A percentile compares a stretch with the other conserved stretches of the same genome.
These are phyloP conservation scores for Stratiomys singularior DNA, from an alignment of 2,888 invertebrate genomes.

Conservation along the genomic window DNA sequence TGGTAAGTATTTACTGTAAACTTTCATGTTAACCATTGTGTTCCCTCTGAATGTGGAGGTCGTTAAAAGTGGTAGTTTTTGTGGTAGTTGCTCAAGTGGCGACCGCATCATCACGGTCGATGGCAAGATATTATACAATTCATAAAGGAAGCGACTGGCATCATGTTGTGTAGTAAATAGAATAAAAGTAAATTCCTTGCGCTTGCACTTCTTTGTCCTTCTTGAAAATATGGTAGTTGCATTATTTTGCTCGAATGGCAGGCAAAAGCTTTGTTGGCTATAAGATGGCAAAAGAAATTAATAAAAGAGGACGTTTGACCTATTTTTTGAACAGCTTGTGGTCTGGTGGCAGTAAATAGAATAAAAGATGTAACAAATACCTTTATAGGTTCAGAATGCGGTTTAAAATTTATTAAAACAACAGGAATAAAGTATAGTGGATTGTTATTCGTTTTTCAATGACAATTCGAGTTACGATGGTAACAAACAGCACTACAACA, in stretches of 20 bases:
- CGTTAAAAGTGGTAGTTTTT: conserved; percentile 15
- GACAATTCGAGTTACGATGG: too few species aligned
- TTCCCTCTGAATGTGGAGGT: neutral
- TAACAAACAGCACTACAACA: too few species aligned
- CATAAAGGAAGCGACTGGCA: conserved; percentile 14
- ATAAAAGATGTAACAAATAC: too few species aligned
- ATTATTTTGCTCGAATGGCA: conserved; percentile 12
- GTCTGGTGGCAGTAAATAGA: too few species aligned
- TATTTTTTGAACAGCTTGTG: too few species aligned
- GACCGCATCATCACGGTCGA: neutral
- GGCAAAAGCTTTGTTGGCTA: neutral
- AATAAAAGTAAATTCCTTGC: conserved; percentile 27
- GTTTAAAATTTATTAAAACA: too few species aligned
- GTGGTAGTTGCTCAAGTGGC: neutral
- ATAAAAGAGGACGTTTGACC: too few species aligned
- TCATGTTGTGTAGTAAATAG: conserved; percentile 30
- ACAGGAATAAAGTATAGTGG: too few species aligned
- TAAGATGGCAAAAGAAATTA: neutral
- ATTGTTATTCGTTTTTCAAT: too few species aligned
- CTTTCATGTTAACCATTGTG: conserved; percentile 12
- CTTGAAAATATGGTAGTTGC: neutral
- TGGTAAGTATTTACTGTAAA: conserved; percentile 59
- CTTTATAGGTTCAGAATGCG: too few species aligned
- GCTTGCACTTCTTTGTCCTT: conserved; percentile 1
- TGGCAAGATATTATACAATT: neutral